Percentiles rank a stretch among this genome's conserved stretches.
Conservation (phyloP, 1,140 invertebrate genomes). For the fruit fly (Drosophila melanogaster) region DNA sequence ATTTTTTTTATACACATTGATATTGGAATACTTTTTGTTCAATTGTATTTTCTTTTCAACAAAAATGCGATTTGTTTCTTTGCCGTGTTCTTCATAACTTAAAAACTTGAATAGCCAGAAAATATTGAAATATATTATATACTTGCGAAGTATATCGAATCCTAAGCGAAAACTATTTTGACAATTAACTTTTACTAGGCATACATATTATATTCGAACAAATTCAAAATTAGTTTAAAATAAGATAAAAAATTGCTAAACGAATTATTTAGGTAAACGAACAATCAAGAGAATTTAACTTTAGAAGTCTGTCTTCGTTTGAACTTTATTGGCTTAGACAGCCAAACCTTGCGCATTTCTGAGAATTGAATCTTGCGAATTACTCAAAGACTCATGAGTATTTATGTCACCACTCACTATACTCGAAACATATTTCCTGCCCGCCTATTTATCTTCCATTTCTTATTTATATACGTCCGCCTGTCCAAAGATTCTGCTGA, state of each 20-base stretch:
- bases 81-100: conserved; percentile 4
- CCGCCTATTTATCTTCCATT: conserved; percentile 36
- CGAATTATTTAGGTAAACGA: conserved; percentile 6
- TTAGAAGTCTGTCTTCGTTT: conserved; percentile 22
- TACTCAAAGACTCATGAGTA: conserved; percentile 36
- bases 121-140: neutral
- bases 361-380: conserved; percentile 25
- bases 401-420: conserved; percentile 7
- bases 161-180: neutral
- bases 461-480: conserved; percentile 21
- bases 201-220: conserved; percentile 9
- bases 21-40: neutral
- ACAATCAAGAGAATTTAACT: conserved; percentile 1
- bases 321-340: conserved; percentile 12
- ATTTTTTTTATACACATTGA: neutral
- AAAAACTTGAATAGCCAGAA: conserved; percentile 15
- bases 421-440: conserved; percentile 15
- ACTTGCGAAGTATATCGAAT: conserved; percentile 31
- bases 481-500: conserved; percentile 18
- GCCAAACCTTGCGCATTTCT: conserved; percentile 34
- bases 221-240: conserved; percentile 19
- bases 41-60: no score
- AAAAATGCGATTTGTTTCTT: neutral
- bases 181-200: conserved; percentile 4
- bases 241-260: neutral